These are phyloP conservation scores for Athalia cordata DNA, from an alignment of 2,888 invertebrate species.

Conservation along the genomic window DNA sequence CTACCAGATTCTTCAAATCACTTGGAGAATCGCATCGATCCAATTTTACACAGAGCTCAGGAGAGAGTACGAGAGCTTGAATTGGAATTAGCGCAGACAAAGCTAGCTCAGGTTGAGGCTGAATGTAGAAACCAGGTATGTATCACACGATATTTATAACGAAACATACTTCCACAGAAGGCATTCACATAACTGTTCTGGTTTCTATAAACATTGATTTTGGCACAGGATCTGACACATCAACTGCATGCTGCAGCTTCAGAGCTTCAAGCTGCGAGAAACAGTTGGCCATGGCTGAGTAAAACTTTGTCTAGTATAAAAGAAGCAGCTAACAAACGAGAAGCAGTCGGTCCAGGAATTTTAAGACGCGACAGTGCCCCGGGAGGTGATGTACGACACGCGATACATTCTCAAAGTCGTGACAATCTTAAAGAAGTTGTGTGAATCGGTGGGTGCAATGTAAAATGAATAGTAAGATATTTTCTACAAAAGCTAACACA, in stretches of 20 bases:
- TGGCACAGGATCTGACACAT: constrained; percentile 88
- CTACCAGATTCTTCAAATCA: constrained; percentile 62
- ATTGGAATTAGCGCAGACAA: constrained; percentile 96
- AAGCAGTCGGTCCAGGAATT: constrained; percentile 63
- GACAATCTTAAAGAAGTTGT: constrained; percentile 68
- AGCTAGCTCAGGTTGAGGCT: constrained; percentile 96
- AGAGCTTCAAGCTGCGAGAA: constrained; percentile 83
- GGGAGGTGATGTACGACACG: constrained; percentile 64
- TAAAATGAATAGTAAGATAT: background rate
- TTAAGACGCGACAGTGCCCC: constrained; percentile 75
- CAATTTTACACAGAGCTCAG: constrained; percentile 74
- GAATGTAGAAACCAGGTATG: constrained; percentile 94
- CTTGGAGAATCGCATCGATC: constrained; percentile 67
- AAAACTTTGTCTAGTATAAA: constrained; percentile 90
- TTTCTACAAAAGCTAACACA: background rate
- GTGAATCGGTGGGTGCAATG: constrained; percentile 13
- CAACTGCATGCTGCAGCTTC: constrained; percentile 88
- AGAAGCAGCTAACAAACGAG: constrained; percentile 81
- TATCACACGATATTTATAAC: background rate
- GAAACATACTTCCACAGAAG: background rate
- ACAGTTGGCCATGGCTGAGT: constrained; percentile 94
- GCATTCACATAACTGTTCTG: background rate
- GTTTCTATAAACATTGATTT: constrained; percentile 48
- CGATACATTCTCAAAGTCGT: constrained; percentile 67
- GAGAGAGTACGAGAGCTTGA: constrained; percentile 92